phyloP scores from a whole-genome alignment of 30 jellyfish, hydroid and myxozoan species.

The Nemopilema nomurai region DNA sequence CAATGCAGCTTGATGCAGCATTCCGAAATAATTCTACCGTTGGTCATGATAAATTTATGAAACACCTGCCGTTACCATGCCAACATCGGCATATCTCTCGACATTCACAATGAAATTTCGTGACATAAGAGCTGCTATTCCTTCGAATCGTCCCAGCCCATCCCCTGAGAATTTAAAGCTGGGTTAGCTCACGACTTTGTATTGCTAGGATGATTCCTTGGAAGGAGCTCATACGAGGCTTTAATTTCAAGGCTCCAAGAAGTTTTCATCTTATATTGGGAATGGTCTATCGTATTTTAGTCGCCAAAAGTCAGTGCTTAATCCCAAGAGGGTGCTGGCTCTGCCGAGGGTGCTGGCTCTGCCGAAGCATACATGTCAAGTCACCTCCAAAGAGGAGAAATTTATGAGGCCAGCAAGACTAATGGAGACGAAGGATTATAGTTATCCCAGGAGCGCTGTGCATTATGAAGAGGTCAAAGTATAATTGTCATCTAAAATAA shows the following conservation, averaged over 20 bases:
- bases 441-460: no score
- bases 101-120: constrained; percentile 19
- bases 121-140: constrained; percentile 16
- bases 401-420: no score
- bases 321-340: no score
- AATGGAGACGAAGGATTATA: no score
- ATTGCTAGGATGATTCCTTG: background rate
- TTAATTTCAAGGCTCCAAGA: background rate
- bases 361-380: no score
- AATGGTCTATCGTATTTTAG: no score
- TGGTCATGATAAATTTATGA: constrained; percentile 86
- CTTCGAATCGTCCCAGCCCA: constrained; percentile 2
- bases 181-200: background rate
- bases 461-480: no score
- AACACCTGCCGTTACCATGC: constrained; percentile 88
- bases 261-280: no score
- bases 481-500: no score
- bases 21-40: constrained; percentile 42
- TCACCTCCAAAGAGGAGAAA: no score
- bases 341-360: no score
- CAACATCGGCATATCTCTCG: constrained; percentile 20
- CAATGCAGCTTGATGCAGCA: constrained; percentile 32
- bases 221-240: background rate
- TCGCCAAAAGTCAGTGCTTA: no score
- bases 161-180: background rate